These are phyloP conservation scores for Troides helena DNA, from an alignment of 2,888 invertebrate species.

Conservation along the genomic window DNA sequence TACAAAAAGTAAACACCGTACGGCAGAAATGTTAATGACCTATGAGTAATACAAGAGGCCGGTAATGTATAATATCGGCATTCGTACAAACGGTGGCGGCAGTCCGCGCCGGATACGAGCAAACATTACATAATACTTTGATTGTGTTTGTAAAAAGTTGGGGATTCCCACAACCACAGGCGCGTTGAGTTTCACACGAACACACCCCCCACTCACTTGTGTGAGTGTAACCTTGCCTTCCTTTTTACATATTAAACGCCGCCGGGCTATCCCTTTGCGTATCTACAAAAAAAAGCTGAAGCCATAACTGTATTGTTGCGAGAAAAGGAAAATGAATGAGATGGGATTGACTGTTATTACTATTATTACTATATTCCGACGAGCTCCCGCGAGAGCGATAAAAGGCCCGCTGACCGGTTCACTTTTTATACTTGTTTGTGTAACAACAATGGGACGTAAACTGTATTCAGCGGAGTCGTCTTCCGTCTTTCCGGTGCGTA, in stretches of 20 bases:
- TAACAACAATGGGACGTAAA: slow-evolving; percentile 77
- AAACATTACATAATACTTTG: slow-evolving; percentile 81
- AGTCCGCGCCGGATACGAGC: slow-evolving; percentile 71
- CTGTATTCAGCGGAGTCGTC: slow-evolving; percentile 71
- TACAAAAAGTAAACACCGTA: slow-evolving; percentile 63
- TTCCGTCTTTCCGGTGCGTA: slow-evolving; percentile 59
- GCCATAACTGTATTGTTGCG: slow-evolving; percentile 73
- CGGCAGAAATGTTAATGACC: slow-evolving; percentile 73
- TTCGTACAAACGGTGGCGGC: slow-evolving; percentile 71
- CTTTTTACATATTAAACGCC: slow-evolving; percentile 80
- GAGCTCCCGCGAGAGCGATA: slow-evolving; percentile 71
- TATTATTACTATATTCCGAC: slow-evolving; percentile 75
- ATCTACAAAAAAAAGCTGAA: slow-evolving; percentile 72
- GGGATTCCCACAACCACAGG: slow-evolving; percentile 79
- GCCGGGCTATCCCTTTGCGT: slow-evolving; percentile 78
- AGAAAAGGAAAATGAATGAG: slow-evolving; percentile 75
- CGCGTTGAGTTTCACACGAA: slow-evolving; percentile 71
- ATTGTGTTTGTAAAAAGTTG: slow-evolving; percentile 81
- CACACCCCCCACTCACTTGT: slow-evolving; percentile 51
- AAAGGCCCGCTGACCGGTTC: slow-evolving; percentile 75
- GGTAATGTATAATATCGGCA: slow-evolving; percentile 75
- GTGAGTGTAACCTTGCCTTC: slow-evolving; percentile 79
- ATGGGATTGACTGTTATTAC: slow-evolving; percentile 74
- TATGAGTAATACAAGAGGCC: slow-evolving; percentile 72
- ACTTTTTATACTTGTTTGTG: slow-evolving; percentile 71